Evolutionary conservation across 53 echinoderm and acorn worm species (phyloP).

Genomic region (Holothuria scabra): DNA sequence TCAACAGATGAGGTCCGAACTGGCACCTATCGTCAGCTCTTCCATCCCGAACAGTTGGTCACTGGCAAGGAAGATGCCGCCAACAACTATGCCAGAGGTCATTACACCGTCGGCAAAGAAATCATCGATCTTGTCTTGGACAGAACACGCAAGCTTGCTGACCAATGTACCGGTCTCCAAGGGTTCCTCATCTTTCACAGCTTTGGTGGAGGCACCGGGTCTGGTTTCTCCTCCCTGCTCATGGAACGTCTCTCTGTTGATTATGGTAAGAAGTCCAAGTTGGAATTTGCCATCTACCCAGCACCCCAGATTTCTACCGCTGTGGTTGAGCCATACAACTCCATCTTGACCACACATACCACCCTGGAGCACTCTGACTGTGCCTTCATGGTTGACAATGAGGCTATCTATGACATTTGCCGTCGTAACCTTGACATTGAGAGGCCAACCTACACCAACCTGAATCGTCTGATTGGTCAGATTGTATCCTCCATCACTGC

Average conservation of each 20-base stretch:
- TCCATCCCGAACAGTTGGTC: too few relatives aligned
- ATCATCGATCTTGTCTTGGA: too few relatives aligned
- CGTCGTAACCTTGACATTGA: constrained; percentile 79
- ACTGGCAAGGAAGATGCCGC: too few relatives aligned
- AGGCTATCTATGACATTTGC: constrained; percentile 85
- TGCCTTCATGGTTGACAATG: constrained; percentile 84
- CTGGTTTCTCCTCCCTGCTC: constrained; percentile 72
- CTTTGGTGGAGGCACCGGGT: constrained; percentile 73
- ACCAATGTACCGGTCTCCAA: too few relatives aligned
- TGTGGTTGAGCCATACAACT: constrained; percentile 80
- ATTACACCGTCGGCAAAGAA: too few relatives aligned
- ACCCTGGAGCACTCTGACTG: constrained; percentile 85
- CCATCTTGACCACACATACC: constrained; percentile 76
- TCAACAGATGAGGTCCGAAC: too few relatives aligned
- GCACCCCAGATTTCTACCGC: constrained; percentile 60
- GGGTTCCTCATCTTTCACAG: constrained; percentile 79
- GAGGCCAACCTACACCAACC: constrained; percentile 78
- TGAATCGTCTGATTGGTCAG: constrained; percentile 81
- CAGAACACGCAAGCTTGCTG: too few relatives aligned
- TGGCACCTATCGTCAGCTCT: too few relatives aligned
- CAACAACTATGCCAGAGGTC: too few relatives aligned
- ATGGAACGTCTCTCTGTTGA: constrained; percentile 88
- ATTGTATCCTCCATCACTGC: constrained; percentile 83
- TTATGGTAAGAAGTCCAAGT: constrained; percentile 84
- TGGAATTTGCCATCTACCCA: constrained; percentile 85